Conservation (phyloP, 2,797 vertebrate species). For the Cuniculus paca region DNA sequence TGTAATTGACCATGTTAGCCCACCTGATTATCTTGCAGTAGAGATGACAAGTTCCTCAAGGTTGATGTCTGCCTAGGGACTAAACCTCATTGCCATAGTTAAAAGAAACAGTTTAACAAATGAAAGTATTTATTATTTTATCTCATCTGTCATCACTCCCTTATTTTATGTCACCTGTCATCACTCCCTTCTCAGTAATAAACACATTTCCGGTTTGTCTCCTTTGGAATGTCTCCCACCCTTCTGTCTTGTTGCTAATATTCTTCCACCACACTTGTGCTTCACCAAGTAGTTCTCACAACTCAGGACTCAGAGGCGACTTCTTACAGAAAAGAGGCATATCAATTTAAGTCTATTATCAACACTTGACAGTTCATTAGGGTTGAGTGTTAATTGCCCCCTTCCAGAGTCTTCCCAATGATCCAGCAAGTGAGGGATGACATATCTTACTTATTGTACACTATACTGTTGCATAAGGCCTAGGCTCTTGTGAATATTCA, state of each 20-base stretch:
- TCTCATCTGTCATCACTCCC: accelerated
- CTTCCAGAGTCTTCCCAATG: neutral
- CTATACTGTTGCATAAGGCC: accelerated
- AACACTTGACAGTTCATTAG: neutral
- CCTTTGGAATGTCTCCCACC: neutral
- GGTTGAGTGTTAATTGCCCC: neutral
- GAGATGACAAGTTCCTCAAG: neutral
- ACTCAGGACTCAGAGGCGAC: neutral
- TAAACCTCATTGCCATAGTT: neutral
- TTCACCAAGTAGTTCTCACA: neutral
- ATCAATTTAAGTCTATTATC: neutral
- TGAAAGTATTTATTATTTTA: neutral
- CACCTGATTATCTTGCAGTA: neutral
- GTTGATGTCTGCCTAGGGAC: neutral
- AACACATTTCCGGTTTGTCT: accelerated
- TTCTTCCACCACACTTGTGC: neutral
- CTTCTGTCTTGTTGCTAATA: neutral
- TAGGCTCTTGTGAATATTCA: neutral
- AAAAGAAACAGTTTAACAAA: neutral
- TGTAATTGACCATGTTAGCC: neutral
- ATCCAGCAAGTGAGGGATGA: neutral
- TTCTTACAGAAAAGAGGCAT: neutral
- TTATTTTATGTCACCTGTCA: neutral
- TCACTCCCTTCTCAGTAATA: neutral
- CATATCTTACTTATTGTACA: neutral